Conservation (phyloP, 2,797 vertebrate genomes). For the Uromys caudimaculatus region DNA sequence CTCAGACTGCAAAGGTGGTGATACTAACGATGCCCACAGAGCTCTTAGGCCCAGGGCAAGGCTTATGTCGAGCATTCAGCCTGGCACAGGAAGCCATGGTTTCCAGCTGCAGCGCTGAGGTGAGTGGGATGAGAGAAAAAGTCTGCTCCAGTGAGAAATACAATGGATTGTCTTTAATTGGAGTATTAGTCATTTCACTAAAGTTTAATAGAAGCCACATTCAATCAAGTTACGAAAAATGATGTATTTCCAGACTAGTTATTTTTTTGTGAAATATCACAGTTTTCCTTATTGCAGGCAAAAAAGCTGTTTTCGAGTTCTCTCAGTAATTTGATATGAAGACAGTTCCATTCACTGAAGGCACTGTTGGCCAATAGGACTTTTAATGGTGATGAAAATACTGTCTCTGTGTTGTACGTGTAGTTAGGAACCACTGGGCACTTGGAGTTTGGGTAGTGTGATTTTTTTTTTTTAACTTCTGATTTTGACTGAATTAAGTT, state of each 20-base stretch:
- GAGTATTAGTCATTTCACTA: constrained; percentile 32
- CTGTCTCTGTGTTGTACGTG: background rate
- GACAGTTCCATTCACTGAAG: constrained; percentile 31
- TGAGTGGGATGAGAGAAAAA: background rate
- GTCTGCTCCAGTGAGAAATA: background rate
- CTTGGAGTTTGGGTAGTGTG: background rate
- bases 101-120: background rate
- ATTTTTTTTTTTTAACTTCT: constrained; percentile 8
- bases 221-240: constrained; percentile 27
- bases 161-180: constrained; percentile 29
- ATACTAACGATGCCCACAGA: constrained; percentile 25
- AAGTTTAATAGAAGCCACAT: constrained; percentile 50
- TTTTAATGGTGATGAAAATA: background rate
- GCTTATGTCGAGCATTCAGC: background rate
- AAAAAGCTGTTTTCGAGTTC: constrained; percentile 15
- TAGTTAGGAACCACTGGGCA: background rate
- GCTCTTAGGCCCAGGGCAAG: background rate
- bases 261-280: constrained; percentile 65
- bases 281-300: constrained; percentile 42
- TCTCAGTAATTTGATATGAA: constrained; percentile 44
- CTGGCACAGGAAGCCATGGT: background rate
- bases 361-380: background rate
- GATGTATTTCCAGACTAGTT: background rate
- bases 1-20: background rate
- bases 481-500: constrained; percentile 44